phyloP scores from a whole-genome alignment of 2,113 vertebrate species.

The Amphiprion ocellaris region DNA sequence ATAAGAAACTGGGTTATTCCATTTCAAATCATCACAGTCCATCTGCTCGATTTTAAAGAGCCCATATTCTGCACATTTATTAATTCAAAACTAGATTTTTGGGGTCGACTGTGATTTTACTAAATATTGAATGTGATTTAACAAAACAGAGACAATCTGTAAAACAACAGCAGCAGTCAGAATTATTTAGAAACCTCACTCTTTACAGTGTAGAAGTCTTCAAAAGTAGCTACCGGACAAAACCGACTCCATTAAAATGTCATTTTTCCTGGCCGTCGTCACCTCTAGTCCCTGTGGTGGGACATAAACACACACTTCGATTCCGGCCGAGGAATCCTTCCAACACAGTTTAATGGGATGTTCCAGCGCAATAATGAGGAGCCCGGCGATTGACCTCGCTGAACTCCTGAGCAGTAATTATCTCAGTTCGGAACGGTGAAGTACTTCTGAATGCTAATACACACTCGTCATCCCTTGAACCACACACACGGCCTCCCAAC shows the following conservation, averaged over 20 bases:
- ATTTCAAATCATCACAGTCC: too few species aligned
- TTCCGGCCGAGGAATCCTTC: neutral
- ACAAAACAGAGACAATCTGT: too few species aligned
- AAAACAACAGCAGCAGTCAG: too few species aligned
- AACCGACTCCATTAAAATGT: too few species aligned
- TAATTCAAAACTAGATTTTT: too few species aligned
- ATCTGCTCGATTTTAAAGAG: too few species aligned
- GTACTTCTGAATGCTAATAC: neutral
- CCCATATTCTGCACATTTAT: too few species aligned
- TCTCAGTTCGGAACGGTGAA: constrained; percentile 23
- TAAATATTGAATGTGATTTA: too few species aligned
- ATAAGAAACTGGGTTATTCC: too few species aligned
- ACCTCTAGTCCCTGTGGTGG: neutral
- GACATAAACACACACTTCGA: constrained; percentile 14
- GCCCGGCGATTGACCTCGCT: constrained; percentile 43
- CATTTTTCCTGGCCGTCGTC: neutral
- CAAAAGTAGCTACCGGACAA: neutral
- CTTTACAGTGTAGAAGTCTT: too few species aligned
- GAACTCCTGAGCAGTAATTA: constrained; percentile 59
- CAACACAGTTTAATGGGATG: constrained; percentile 44
- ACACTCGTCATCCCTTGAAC: neutral
- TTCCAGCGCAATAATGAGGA: constrained; percentile 53
- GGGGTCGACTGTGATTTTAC: too few species aligned
- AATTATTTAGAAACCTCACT: too few species aligned
- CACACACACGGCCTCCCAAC: constrained; percentile 4